These are phyloP conservation scores for Gandaritis pyraliata DNA, from an alignment of 2,888 invertebrate species.

Conservation along the genomic window DNA sequence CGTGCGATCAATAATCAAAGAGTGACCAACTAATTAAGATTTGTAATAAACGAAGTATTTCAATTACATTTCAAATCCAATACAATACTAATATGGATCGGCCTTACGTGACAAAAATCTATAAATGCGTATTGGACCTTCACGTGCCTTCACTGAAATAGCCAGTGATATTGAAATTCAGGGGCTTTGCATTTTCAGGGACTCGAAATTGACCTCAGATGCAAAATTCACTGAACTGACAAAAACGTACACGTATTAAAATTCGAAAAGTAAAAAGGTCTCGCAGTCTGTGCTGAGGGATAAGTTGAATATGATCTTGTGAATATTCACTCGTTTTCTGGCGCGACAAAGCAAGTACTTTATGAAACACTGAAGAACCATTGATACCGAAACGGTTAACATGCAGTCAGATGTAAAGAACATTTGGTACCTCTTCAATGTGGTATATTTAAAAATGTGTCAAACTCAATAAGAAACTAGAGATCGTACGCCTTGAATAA, in stretches of 20 bases:
- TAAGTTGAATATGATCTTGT: slow-evolving; percentile 10
- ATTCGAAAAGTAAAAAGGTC: slow-evolving; percentile 7
- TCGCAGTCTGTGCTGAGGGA: slow-evolving; percentile 5
- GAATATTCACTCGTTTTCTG: slow-evolving; percentile 9
- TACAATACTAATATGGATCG: neutral
- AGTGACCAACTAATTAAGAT: neutral
- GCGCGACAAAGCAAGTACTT: neutral
- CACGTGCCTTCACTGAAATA: slow-evolving; percentile 2
- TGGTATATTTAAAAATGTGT: too few species aligned
- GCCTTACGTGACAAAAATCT: neutral
- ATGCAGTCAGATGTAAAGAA: neutral
- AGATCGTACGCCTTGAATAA: slow-evolving; percentile 2
- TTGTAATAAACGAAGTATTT: neutral
- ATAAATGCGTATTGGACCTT: neutral
- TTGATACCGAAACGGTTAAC: neutral
- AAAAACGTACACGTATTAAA: slow-evolving; percentile 4
- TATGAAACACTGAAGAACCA: slow-evolving; percentile 6
- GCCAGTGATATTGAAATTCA: slow-evolving; percentile 3
- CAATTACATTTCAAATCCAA: neutral
- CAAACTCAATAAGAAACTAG: neutral
- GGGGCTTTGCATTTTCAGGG: slow-evolving; percentile 13
- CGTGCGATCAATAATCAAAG: neutral
- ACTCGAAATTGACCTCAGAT: slow-evolving; percentile 17
- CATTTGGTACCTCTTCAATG: too few species aligned
- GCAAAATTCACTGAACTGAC: slow-evolving; percentile 21